These are phyloP conservation scores for Pycnomerus fuliginosus DNA, from an alignment of 2,888 invertebrate genomes.

Conservation along the genomic window DNA sequence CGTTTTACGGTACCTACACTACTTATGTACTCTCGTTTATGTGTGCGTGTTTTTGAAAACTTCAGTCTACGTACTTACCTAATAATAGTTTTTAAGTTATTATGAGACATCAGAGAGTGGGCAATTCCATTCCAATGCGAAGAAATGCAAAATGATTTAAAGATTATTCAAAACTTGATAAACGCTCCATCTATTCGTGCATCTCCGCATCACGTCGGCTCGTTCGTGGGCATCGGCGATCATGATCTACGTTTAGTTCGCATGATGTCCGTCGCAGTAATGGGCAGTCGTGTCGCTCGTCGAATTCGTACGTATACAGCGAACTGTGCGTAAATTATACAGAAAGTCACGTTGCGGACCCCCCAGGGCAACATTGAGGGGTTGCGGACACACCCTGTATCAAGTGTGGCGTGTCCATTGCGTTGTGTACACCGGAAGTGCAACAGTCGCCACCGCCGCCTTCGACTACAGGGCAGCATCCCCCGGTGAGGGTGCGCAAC, in stretches of 20 bases:
- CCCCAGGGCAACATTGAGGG: constrained; percentile 26
- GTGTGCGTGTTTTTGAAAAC: too few relatives aligned
- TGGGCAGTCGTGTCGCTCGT: constrained; percentile 13
- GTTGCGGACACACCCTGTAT: constrained; percentile 42
- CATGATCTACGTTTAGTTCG: constrained; percentile 17
- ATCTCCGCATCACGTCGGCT: constrained; percentile 11
- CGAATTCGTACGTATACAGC: constrained; percentile 8
- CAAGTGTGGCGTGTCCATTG: too few relatives aligned
- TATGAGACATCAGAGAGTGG: too few relatives aligned
- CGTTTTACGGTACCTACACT: too few relatives aligned
- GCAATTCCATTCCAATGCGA: too few relatives aligned
- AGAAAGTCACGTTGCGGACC: constrained; percentile 32
- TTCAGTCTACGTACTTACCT: too few relatives aligned
- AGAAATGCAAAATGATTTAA: too few relatives aligned
- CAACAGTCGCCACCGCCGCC: constrained; percentile 1
- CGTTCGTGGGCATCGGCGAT: constrained; percentile 8
- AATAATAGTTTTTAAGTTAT: too few relatives aligned
- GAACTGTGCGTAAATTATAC: constrained; percentile 31
- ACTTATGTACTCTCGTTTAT: too few relatives aligned
- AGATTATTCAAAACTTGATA: too few relatives aligned
- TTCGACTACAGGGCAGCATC: constrained; percentile 23
- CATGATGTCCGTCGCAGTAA: constrained; percentile 8
- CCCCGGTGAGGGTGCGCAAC: constrained; percentile 25
- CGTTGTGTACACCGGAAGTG: too few relatives aligned
- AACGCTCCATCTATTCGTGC: too few relatives aligned